These are phyloP conservation scores for Leptobrachium leishanense DNA, from an alignment of 2,113 vertebrate genomes.

Conservation along the genomic window DNA sequence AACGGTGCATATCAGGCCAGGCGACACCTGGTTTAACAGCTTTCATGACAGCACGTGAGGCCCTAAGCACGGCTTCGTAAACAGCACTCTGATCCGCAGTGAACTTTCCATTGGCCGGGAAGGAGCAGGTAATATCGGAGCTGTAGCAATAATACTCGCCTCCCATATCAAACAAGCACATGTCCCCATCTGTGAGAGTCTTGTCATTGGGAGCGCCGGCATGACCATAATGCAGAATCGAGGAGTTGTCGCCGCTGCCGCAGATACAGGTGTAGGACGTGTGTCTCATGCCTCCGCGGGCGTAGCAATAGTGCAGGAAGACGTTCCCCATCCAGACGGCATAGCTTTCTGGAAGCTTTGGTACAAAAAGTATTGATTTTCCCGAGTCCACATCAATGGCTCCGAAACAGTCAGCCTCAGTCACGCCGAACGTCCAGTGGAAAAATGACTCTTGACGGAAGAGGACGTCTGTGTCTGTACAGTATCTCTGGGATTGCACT, in stretches of 20 bases:
- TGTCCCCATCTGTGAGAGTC: constrained; percentile 81
- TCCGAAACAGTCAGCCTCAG: constrained; percentile 85
- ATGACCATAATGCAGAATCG: constrained; percentile 87
- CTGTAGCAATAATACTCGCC: constrained; percentile 96
- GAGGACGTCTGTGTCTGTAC: constrained; percentile 83
- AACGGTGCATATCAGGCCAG: constrained; percentile 92
- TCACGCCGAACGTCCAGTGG: constrained; percentile 80
- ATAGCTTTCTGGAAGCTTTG: constrained; percentile 89
- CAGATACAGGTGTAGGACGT: no score
- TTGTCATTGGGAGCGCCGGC: constrained; percentile 89
- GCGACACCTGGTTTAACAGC: constrained; percentile 84
- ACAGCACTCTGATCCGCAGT: constrained; percentile 84
- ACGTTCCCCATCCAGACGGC: constrained; percentile 97
- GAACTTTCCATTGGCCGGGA: constrained; percentile 92
- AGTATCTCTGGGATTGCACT: constrained; percentile 87
- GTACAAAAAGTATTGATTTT: constrained; percentile 87
- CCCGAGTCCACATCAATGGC: constrained; percentile 81
- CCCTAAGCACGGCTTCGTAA: constrained; percentile 87
- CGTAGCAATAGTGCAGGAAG: no score
- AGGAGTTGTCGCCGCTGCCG: constrained; percentile 84
- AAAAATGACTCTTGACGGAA: constrained; percentile 91
- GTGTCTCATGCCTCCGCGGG: no score
- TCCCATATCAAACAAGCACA: constrained; percentile 96
- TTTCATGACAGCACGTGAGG: constrained; percentile 77
- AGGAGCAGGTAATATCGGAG: constrained; percentile 97